Percentiles rank a stretch among this genome's conserved stretches.
These are phyloP conservation scores for Epizoanthus fatuus DNA, from an alignment of 92 coral and sea anemone genomes.

Conservation along the genomic window DNA sequence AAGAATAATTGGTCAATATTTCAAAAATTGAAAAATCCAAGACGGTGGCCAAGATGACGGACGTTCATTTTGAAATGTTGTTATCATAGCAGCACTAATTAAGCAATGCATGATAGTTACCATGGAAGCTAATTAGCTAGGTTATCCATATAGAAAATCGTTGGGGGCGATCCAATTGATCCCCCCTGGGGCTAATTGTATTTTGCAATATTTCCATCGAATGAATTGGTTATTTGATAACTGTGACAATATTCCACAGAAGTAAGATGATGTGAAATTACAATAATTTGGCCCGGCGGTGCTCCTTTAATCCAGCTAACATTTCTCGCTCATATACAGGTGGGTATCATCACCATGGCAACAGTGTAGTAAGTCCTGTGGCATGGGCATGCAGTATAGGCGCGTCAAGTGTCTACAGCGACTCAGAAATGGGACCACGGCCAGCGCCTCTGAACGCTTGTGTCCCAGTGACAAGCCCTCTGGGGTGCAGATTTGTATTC, in stretches of 20 bases:
- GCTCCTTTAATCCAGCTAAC: not conserved
- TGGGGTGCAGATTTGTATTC: conserved; percentile 84
- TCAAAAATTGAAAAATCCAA: no score
- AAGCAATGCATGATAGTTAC: no score
- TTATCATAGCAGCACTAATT: no score
- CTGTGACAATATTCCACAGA: not conserved
- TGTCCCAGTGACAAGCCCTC: conserved; percentile 97
- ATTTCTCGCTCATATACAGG: conserved; percentile 60
- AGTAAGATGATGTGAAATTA: not conserved
- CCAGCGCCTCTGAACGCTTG: conserved; percentile 41
- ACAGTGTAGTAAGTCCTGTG: conserved; percentile 88
- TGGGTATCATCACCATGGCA: conserved; percentile 93
- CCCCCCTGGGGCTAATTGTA: no score
- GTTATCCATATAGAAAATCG: no score
- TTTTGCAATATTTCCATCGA: not conserved
- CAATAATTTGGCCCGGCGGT: not conserved
- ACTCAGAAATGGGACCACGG: conserved; percentile 76
- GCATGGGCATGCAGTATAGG: conserved; percentile 87
- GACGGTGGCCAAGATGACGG: no score
- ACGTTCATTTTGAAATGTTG: no score
- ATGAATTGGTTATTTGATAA: not conserved
- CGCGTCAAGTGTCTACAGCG: conserved; percentile 79
- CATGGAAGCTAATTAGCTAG: no score
- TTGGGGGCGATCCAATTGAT: no score
- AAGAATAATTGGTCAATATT: no score